A percentile compares a stretch with the other conserved stretches of the same genome.
Conservation (phyloP, 2,888 invertebrate genomes). For the Aproaerema taeniolella region DNA sequence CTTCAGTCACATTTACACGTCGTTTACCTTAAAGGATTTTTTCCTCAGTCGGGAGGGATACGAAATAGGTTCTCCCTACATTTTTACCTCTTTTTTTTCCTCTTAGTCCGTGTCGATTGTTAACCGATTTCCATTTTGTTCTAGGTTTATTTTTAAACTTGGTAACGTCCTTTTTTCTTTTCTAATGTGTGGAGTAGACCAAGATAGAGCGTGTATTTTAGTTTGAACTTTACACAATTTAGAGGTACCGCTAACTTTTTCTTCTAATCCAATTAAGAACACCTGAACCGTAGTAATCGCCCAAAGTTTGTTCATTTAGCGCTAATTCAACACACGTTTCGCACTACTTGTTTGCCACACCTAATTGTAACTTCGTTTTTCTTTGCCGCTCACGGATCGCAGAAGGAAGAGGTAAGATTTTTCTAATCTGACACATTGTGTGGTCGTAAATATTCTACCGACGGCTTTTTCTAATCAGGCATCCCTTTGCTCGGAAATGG, state of each 20-base stretch:
- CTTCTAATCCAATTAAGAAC: slow-evolving; percentile 1
- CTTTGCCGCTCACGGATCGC: slow-evolving; percentile 21
- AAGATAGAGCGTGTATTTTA: slow-evolving; percentile 5
- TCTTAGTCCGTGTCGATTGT: slow-evolving; percentile 13
- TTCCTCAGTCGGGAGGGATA: too few species aligned
- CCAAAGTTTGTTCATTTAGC: background rate
- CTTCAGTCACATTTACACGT: slow-evolving; percentile 11
- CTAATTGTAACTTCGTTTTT: slow-evolving; percentile 3
- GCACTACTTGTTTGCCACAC: background rate
- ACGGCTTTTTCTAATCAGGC: slow-evolving; percentile 65
- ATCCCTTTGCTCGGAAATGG: slow-evolving; percentile 85
- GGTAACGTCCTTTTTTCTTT: slow-evolving; percentile 31
- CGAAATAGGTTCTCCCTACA: too few species aligned
- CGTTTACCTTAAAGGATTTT: too few species aligned
- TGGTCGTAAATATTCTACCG: slow-evolving; percentile 20
- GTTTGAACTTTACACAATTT: too few species aligned
- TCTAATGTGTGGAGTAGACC: slow-evolving; percentile 6
- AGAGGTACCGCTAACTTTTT: background rate
- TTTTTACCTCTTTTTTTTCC: slow-evolving; percentile 9
- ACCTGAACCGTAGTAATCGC: slow-evolving; percentile 5
- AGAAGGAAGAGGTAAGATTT: slow-evolving; percentile 68
- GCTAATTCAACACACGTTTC: slow-evolving; percentile 11
- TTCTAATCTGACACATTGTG: slow-evolving; percentile 27
- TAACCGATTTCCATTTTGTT: slow-evolving; percentile 46
- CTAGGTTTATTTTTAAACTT: slow-evolving; percentile 67